Evolutionary conservation across 2,888 invertebrate species (phyloP).

Genomic region (Mayetiola destructor): DNA sequence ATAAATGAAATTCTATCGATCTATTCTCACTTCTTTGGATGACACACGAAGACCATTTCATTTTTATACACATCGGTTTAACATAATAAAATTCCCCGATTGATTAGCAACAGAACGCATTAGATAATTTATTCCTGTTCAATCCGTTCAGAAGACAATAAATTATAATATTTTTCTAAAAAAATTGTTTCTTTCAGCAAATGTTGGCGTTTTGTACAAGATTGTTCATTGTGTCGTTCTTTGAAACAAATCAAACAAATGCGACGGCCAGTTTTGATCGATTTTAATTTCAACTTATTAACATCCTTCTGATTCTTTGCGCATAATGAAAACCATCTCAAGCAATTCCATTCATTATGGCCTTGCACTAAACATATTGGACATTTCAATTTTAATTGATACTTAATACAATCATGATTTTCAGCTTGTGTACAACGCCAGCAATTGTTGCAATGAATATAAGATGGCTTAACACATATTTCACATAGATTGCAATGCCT

Average conservation of each 20-base stretch:
- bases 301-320: not conserved
- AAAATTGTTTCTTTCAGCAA: constrained; percentile 15
- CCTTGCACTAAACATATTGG: constrained; percentile 29
- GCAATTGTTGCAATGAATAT: constrained; percentile 63
- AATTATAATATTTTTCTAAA: constrained; percentile 11
- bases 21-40: too few species aligned
- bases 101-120: too few species aligned
- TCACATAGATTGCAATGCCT: constrained; percentile 49
- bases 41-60: too few species aligned
- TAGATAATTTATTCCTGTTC: too few species aligned
- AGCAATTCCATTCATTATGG: constrained; percentile 29
- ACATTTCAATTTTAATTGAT: constrained; percentile 29
- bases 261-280: constrained; percentile 11
- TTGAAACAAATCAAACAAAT: constrained; percentile 17
- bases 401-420: constrained; percentile 40
- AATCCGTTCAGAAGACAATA: not conserved
- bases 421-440: constrained; percentile 43
- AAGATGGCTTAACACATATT: constrained; percentile 72
- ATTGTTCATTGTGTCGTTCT: constrained; percentile 17
- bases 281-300: not conserved
- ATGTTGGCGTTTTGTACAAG: constrained; percentile 14
- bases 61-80: too few species aligned
- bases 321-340: constrained; percentile 17
- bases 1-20: too few species aligned
- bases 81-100: too few species aligned